Percentiles rank a stretch among this genome's conserved stretches.
These are phyloP conservation scores for Toxotes jaculatrix DNA, from an alignment of 2,113 vertebrate species.

Conservation along the genomic window DNA sequence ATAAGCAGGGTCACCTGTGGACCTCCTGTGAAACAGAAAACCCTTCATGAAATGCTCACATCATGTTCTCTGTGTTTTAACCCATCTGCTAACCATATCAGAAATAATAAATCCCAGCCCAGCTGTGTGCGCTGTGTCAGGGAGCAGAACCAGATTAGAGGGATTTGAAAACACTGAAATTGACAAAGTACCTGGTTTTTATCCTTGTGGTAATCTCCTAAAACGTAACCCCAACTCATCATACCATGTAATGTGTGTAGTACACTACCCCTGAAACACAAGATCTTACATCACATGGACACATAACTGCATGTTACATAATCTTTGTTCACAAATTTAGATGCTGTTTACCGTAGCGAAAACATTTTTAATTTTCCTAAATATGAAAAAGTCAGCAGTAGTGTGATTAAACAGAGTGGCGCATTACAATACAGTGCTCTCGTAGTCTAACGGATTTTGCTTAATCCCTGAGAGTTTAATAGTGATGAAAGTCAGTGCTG, in stretches of 20 bases:
- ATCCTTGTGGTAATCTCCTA: constrained; percentile 74
- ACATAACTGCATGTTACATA: constrained; percentile 28
- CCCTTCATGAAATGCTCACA: constrained; percentile 58
- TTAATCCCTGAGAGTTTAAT: constrained; percentile 63
- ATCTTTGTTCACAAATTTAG: constrained; percentile 31
- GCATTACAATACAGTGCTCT: constrained; percentile 29
- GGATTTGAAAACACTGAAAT: constrained; percentile 74
- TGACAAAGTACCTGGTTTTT: constrained; percentile 76
- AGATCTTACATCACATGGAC: constrained; percentile 35
- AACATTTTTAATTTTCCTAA: constrained; percentile 14
- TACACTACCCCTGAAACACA: constrained; percentile 38
- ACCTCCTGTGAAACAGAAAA: constrained; percentile 45
- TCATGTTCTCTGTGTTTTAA: constrained; percentile 59
- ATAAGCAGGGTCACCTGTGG: constrained; percentile 52
- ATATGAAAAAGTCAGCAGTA: constrained; percentile 3
- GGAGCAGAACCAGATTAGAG: constrained; percentile 69
- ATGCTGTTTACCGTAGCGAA: constrained; percentile 14
- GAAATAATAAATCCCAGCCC: constrained; percentile 66
- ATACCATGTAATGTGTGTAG: constrained; percentile 50
- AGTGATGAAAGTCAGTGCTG: constrained; percentile 29
- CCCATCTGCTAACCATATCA: constrained; percentile 64
- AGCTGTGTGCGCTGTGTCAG: constrained; percentile 64
- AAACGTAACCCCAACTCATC: constrained; percentile 64
- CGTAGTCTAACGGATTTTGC: constrained; percentile 27
- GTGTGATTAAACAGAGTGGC: constrained; percentile 50